phyloP scores from a whole-genome alignment of 2,797 vertebrate species.

The Catamblyrhynchus diadema region DNA sequence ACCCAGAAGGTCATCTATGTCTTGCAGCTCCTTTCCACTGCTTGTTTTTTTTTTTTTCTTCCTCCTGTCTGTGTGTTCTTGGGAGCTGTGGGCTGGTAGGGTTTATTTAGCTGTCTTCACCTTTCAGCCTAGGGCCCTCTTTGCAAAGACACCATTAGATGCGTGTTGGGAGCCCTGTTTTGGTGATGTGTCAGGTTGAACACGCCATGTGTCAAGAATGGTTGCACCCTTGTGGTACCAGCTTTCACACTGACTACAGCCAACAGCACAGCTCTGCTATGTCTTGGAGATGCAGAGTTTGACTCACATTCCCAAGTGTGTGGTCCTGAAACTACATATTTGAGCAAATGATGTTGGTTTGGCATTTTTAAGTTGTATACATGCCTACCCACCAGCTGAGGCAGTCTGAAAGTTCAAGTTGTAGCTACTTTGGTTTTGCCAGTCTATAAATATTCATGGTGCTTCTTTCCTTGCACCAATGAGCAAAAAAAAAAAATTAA shows the following conservation, averaged over 20 bases:
- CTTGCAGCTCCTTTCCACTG: background rate
- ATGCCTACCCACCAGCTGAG: background rate
- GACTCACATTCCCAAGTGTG: background rate
- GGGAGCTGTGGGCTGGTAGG: background rate
- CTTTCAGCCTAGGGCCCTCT: background rate
- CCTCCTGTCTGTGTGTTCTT: background rate
- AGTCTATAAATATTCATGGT: background rate
- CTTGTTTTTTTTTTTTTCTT: no score
- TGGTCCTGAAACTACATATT: background rate
- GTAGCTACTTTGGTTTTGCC: background rate
- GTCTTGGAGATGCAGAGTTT: background rate
- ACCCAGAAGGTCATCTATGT: background rate
- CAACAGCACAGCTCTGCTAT: background rate
- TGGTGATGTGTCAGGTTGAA: background rate
- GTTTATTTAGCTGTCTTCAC: background rate
- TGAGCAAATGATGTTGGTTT: background rate
- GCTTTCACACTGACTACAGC: rapidly evolving
- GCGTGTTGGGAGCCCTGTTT: background rate
- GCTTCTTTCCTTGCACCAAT: background rate
- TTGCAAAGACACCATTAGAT: background rate
- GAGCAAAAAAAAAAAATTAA: background rate
- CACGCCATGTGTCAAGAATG: rapidly evolving
- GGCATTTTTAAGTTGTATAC: background rate
- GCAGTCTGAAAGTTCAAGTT: background rate
- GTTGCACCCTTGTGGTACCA: background rate